Percentiles rank a stretch among this genome's conserved stretches.
Conservation (phyloP, 1,140 invertebrate species). For the Nephila pilipes region DNA sequence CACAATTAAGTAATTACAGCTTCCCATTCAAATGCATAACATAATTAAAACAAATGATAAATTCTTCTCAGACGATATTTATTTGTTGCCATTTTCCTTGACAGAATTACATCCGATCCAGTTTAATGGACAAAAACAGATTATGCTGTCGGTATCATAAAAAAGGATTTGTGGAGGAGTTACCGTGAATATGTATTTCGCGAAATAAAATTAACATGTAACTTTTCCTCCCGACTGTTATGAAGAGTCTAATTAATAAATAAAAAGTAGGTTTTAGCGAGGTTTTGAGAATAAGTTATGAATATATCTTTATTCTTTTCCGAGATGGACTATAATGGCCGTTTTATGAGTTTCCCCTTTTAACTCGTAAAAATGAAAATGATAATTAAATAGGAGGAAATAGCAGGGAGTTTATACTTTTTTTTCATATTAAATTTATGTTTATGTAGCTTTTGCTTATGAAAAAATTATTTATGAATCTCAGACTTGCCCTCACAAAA, state of each 20-base stretch:
- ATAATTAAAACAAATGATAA: not conserved
- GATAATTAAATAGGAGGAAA: not conserved
- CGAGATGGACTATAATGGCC: not conserved
- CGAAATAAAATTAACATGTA: not conserved
- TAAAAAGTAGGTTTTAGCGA: not conserved
- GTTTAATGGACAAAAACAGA: not conserved
- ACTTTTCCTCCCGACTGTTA: not conserved
- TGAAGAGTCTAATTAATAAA: conserved; percentile 22
- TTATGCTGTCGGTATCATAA: not conserved
- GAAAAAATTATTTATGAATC: not conserved
- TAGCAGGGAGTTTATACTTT: not conserved
- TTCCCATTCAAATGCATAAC: not conserved
- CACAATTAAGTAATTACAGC: not conserved
- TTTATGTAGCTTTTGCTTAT: not conserved
- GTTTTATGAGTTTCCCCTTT: not conserved
- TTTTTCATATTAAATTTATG: not conserved
- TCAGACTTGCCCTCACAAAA: not conserved
- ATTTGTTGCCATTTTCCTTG: conserved; percentile 26
- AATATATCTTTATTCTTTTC: not conserved
- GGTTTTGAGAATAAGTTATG: not conserved
- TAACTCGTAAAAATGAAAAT: not conserved
- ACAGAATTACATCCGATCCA: not conserved
- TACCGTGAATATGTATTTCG: not conserved
- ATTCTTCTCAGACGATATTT: conserved; percentile 1
- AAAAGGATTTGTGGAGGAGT: not conserved